These are phyloP conservation scores for Prunella fulvescens DNA, from an alignment of 2,113 vertebrate genomes.

Conservation along the genomic window DNA sequence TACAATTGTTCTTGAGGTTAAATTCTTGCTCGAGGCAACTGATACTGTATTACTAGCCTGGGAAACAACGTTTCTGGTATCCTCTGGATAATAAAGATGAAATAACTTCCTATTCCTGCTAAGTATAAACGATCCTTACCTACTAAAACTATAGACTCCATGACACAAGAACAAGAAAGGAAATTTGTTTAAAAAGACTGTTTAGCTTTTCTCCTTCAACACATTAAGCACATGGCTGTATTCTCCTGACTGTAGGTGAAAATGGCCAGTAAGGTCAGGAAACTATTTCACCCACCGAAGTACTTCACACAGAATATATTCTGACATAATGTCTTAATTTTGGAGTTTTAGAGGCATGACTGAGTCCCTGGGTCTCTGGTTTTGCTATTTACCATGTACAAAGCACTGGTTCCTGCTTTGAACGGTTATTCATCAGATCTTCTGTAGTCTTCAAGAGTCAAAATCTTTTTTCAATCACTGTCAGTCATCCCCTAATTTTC, in stretches of 20 bases:
- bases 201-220: background rate
- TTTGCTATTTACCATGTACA: background rate
- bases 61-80: background rate
- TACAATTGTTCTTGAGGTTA: background rate
- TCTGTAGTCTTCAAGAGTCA: background rate
- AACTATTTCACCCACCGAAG: background rate
- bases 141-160: background rate
- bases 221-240: accelerated
- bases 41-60: background rate
- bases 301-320: background rate
- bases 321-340: background rate
- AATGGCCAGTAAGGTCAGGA: background rate
- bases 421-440: background rate
- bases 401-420: background rate
- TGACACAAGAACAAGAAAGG: background rate
- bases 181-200: background rate
- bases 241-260: background rate
- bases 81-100: background rate
- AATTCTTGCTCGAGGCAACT: background rate
- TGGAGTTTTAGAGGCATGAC: background rate
- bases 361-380: background rate
- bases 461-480: background rate
- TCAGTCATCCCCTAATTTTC: background rate
- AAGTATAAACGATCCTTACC: background rate
- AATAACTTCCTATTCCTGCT: background rate